These are phyloP conservation scores for Macrosoma leucophasiata DNA, from an alignment of 2,888 invertebrate species.

Conservation along the genomic window DNA sequence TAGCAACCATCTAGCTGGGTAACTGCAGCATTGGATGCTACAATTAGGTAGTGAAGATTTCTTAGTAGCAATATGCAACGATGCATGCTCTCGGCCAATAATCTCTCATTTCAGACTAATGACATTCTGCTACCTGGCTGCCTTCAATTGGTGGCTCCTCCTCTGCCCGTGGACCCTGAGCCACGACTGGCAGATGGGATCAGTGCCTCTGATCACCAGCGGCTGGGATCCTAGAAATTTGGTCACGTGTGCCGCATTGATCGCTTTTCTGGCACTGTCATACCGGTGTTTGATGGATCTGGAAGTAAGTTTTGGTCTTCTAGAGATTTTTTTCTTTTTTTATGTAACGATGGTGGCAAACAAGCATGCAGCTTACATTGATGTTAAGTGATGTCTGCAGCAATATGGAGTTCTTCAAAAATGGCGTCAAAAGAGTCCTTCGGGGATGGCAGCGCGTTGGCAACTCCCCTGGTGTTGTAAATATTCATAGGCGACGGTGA, in stretches of 20 bases:
- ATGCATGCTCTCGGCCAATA: not conserved
- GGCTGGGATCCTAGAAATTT: conserved; percentile 83
- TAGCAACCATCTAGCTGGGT: not conserved
- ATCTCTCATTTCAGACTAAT: conserved; percentile 75
- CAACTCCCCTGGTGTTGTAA: too few species aligned
- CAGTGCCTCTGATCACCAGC: conserved; percentile 83
- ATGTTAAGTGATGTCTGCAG: too few species aligned
- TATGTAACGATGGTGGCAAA: too few species aligned
- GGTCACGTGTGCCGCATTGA: conserved; percentile 80
- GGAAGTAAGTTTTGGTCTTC: conserved; percentile 69
- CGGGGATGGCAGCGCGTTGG: too few species aligned
- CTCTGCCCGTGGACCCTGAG: conserved; percentile 85
- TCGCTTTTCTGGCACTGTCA: conserved; percentile 75
- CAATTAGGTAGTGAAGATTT: too few species aligned
- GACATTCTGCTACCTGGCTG: conserved; percentile 88
- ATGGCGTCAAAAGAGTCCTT: too few species aligned
- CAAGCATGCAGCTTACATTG: too few species aligned
- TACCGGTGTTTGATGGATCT: conserved; percentile 79
- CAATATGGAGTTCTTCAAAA: too few species aligned
- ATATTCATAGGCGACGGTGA: too few species aligned
- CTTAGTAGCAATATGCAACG: too few species aligned
- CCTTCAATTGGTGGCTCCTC: conserved; percentile 88
- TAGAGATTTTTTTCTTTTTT: not conserved
- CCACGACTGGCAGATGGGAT: conserved; percentile 95
- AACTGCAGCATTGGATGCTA: too few species aligned